Evolutionary conservation across 2,888 invertebrate species (phyloP).

Genomic region (Erebia epiphron): DNA sequence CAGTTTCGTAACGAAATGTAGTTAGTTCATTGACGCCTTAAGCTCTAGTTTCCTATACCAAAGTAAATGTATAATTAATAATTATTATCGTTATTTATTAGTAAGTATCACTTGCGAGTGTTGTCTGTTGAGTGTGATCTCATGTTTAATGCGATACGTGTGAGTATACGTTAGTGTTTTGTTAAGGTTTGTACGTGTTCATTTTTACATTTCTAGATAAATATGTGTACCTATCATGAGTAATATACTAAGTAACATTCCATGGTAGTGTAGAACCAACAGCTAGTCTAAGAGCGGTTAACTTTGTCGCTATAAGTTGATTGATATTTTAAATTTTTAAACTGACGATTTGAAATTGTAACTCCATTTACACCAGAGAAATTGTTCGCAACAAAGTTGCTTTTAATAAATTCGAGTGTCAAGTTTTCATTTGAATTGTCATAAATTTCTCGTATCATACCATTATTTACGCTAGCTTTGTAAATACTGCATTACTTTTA

Average conservation of each 20-base stretch:
- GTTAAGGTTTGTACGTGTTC: constrained; percentile 64
- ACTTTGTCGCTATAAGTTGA: constrained; percentile 55
- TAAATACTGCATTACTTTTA: constrained; percentile 59
- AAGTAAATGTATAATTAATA: constrained; percentile 71
- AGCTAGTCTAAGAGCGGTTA: constrained; percentile 75
- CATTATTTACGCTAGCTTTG: constrained; percentile 62
- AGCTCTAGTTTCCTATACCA: constrained; percentile 77
- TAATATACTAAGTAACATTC: constrained; percentile 63
- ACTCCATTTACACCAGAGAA: constrained; percentile 48
- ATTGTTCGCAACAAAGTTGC: constrained; percentile 69
- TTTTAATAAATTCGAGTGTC: constrained; percentile 51
- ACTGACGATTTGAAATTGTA: constrained; percentile 35
- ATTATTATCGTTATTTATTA: constrained; percentile 80
- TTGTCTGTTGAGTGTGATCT: constrained; percentile 75
- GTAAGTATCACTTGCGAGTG: constrained; percentile 64
- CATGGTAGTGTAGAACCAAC: constrained; percentile 68
- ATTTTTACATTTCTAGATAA: constrained; percentile 59
- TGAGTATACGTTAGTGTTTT: constrained; percentile 51
- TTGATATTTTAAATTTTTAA: constrained; percentile 48
- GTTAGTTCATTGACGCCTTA: constrained; percentile 51
- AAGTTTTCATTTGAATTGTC: constrained; percentile 42
- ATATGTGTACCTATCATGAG: constrained; percentile 61
- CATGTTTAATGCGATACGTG: constrained; percentile 64
- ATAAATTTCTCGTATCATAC: constrained; percentile 47
- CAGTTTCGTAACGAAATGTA: constrained; percentile 50